These are phyloP conservation scores for Oscheius sp. DNA, from an alignment of 2,888 invertebrate species.

Conservation along the genomic window DNA sequence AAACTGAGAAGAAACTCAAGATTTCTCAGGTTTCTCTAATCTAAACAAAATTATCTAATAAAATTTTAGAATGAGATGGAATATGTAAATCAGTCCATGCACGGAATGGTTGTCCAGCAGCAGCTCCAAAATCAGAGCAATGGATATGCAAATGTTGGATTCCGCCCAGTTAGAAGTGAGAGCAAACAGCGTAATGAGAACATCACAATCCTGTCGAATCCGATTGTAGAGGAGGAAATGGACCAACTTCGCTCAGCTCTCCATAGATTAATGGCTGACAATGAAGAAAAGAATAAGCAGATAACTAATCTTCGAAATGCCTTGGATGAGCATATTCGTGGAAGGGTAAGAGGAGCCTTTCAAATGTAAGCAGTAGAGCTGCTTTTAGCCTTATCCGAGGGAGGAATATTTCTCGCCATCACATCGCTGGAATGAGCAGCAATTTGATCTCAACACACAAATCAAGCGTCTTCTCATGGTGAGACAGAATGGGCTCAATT, in stretches of 20 bases:
- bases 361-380: background rate
- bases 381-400: constrained; percentile 37
- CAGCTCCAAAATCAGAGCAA: constrained; percentile 18
- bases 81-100: constrained; percentile 59
- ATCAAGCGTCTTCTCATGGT: constrained; percentile 60
- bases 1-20: constrained; percentile 75
- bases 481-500: too few relatives aligned
- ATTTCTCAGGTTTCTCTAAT: constrained; percentile 59
- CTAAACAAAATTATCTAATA: background rate
- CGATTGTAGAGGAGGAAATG: constrained; percentile 71
- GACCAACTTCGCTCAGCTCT: constrained; percentile 73
- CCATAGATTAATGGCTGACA: constrained; percentile 73
- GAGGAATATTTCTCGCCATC: constrained; percentile 40
- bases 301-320: constrained; percentile 71
- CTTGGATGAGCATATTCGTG: constrained; percentile 59
- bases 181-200: constrained; percentile 2
- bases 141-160: constrained; percentile 34
- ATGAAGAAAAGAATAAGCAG: constrained; percentile 73
- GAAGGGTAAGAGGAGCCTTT: constrained; percentile 16
- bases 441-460: constrained; percentile 66
- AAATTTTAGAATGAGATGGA: constrained; percentile 55
- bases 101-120: constrained; percentile 51
- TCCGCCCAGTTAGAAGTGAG: constrained; percentile 34
- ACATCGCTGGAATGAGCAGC: constrained; percentile 40
- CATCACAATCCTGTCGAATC: background rate